phyloP scores from a whole-genome alignment of 1,140 invertebrate genomes.

The Samia ricini region DNA sequence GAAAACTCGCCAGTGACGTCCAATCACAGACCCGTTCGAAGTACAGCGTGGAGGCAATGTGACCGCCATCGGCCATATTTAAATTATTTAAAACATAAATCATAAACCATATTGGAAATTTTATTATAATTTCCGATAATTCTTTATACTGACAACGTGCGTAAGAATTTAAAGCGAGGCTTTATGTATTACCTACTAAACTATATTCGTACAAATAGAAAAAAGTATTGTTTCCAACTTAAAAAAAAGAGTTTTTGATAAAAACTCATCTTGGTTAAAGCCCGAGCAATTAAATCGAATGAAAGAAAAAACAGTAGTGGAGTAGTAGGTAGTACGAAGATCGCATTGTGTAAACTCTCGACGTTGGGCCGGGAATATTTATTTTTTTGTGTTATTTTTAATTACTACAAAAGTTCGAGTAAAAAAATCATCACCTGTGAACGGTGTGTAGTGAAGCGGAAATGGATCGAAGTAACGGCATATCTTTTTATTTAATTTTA shows the following conservation, averaged over 20 bases:
- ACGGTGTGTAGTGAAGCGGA: constrained; percentile 64
- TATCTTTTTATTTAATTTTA: constrained; percentile 51
- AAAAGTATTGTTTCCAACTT: neutral
- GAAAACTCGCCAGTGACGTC: constrained; percentile 31
- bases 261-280: constrained; percentile 18
- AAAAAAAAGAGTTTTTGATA: constrained; percentile 15
- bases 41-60: constrained; percentile 32
- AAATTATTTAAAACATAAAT: constrained; percentile 71
- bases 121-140: constrained; percentile 35
- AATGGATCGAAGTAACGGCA: constrained; percentile 66
- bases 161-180: constrained; percentile 34
- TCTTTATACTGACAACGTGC: constrained; percentile 32
- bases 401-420: constrained; percentile 54
- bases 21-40: constrained; percentile 48
- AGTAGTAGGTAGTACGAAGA: constrained; percentile 42
- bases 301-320: constrained; percentile 17
- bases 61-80: constrained; percentile 63
- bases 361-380: constrained; percentile 20
- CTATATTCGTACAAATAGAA: neutral
- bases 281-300: constrained; percentile 28
- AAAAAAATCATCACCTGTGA: constrained; percentile 61
- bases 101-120: constrained; percentile 69
- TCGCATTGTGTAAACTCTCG: constrained; percentile 43
- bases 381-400: constrained; percentile 47
- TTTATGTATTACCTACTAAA: constrained; percentile 19